Conservation (phyloP, 2,113 vertebrate species). For the Platysteira castanea region DNA sequence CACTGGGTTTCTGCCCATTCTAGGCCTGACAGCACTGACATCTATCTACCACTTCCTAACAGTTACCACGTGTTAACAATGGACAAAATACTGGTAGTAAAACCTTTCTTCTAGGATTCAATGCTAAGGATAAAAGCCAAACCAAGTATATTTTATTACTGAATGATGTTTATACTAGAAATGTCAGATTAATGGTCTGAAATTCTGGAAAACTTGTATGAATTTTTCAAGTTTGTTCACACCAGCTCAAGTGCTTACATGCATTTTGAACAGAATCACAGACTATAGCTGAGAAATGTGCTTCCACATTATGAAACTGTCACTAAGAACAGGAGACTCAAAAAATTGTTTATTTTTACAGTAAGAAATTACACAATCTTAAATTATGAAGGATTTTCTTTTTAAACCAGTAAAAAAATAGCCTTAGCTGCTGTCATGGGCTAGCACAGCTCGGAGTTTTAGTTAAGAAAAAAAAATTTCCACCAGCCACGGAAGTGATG, state of each 20-base stretch:
- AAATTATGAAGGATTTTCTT: not conserved
- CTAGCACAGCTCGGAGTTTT: too few species aligned
- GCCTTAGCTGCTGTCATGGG: not conserved
- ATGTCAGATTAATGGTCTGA: not conserved
- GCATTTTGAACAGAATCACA: not conserved
- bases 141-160: not conserved
- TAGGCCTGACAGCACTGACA: not conserved
- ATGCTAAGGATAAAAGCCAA: not conserved
- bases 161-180: not conserved
- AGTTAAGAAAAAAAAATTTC: too few species aligned
- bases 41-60: not conserved
- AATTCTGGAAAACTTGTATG: not conserved
- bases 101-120: not conserved
- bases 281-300: not conserved
- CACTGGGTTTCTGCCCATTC: not conserved
- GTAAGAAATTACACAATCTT: not conserved
- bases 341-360: not conserved
- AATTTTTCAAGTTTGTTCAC: not conserved
- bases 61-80: not conserved
- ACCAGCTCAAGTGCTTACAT: not conserved
- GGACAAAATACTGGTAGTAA: not conserved
- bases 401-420: not conserved
- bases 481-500: too few species aligned
- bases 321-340: not conserved
- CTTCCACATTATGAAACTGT: not conserved